Percentiles rank a stretch among this genome's conserved stretches.
Conservation (phyloP, 1,140 invertebrate genomes). For the Glossosoma conforme region DNA sequence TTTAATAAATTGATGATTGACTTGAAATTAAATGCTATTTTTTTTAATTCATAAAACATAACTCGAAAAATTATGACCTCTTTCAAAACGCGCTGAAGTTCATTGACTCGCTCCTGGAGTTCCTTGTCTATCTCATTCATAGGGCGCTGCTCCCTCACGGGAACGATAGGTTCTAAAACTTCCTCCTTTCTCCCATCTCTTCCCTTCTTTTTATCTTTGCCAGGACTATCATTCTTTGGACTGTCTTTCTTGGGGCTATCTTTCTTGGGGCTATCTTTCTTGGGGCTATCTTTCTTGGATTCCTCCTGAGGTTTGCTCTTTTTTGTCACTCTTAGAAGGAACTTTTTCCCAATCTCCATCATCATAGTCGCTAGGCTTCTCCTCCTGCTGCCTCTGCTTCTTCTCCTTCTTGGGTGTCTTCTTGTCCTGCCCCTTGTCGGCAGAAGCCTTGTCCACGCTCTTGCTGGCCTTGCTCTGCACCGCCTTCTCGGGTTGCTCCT, state of each 20-base stretch:
- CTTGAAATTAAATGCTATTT: no score
- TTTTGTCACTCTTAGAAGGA: constrained; percentile 61
- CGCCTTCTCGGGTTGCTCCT: constrained; percentile 28
- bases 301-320: constrained; percentile 48
- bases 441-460: constrained; percentile 32
- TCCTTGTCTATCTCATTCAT: constrained; percentile 40
- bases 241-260: constrained; percentile 50
- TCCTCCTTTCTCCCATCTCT: constrained; percentile 35
- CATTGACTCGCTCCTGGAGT: constrained; percentile 46
- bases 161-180: constrained; percentile 36
- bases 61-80: no score
- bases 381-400: constrained; percentile 51
- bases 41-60: no score
- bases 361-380: constrained; percentile 68
- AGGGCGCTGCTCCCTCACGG: constrained; percentile 35
- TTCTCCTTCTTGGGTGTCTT: constrained; percentile 50
- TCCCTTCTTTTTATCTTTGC: constrained; percentile 41
- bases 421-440: constrained; percentile 37
- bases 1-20: no score
- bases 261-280: constrained; percentile 55
- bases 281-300: constrained; percentile 53
- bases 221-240: constrained; percentile 39
- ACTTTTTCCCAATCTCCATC: constrained; percentile 71
- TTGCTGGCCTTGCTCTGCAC: constrained; percentile 9
- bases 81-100: constrained; percentile 45